phyloP scores from a whole-genome alignment of 2,797 vertebrate species.

The Distichodus sexfasciatus region DNA sequence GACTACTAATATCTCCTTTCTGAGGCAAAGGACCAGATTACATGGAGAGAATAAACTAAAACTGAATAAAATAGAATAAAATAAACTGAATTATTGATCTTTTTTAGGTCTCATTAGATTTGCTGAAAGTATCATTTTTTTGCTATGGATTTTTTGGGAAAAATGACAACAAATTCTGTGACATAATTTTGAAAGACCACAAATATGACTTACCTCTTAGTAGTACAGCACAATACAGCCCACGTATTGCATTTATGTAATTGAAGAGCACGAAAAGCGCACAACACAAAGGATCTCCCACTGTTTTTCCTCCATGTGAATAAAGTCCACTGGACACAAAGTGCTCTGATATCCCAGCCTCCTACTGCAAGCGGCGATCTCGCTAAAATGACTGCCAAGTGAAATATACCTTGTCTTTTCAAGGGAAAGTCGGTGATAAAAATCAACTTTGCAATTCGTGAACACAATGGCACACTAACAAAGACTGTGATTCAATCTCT shows the following conservation, averaged over 20 bases:
- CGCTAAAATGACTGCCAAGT: conserved; percentile 56
- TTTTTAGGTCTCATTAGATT: too few species aligned
- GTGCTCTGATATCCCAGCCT: conserved; percentile 31
- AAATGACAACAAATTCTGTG: neutral
- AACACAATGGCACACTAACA: conserved; percentile 67
- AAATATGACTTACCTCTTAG: conserved; percentile 57
- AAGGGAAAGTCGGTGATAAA: conserved; percentile 62
- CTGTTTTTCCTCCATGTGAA: neutral
- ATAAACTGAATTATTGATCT: too few species aligned
- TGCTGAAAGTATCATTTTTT: too few species aligned
- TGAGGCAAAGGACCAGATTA: too few species aligned
- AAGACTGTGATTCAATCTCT: conserved; percentile 63
- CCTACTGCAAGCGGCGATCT: conserved; percentile 54
- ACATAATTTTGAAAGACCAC: neutral
- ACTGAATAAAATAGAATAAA: too few species aligned
- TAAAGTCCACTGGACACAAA: conserved; percentile 7
- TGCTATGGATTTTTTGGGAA: too few species aligned
- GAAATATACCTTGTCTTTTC: conserved; percentile 68
- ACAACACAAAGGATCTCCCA: neutral
- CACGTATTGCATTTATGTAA: neutral
- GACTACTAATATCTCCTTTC: too few species aligned
- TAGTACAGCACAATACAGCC: conserved; percentile 15
- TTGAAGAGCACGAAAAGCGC: neutral
- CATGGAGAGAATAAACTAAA: too few species aligned
- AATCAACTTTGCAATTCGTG: conserved; percentile 62